phyloP scores from a whole-genome alignment of 2,888 invertebrate genomes.

The Cremastinae sp. region DNA sequence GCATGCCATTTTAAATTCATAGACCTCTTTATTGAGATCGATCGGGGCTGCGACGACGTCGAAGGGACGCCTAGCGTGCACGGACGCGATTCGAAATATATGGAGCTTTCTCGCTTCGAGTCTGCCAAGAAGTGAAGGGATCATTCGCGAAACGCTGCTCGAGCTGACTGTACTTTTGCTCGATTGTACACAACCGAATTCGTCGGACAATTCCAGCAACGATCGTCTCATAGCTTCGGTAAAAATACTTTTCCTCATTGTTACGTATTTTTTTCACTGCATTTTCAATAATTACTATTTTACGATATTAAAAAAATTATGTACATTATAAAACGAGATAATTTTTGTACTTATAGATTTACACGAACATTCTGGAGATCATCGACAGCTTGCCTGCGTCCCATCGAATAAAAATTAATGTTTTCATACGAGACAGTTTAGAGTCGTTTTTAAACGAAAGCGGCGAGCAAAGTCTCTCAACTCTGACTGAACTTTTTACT shows the following conservation, averaged over 20 bases:
- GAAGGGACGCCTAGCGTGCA: conserved; percentile 22
- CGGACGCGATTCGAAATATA: conserved; percentile 19
- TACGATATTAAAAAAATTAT: neutral
- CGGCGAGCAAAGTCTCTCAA: conserved; percentile 29
- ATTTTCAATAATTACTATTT: neutral
- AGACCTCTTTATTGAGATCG: conserved; percentile 49
- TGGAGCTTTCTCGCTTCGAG: conserved; percentile 37
- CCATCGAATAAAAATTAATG: conserved; percentile 62
- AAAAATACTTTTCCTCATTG: neutral
- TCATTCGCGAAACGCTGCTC: conserved; percentile 46
- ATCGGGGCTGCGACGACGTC: conserved; percentile 34
- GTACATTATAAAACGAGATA: neutral
- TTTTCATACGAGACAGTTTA: conserved; percentile 65
- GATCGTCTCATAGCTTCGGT: conserved; percentile 48
- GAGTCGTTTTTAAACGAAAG: conserved; percentile 44
- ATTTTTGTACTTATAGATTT: conserved; percentile 27
- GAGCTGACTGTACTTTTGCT: conserved; percentile 51
- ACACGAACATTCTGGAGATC: conserved; percentile 45
- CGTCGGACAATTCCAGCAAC: conserved; percentile 29
- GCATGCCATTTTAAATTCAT: neutral
- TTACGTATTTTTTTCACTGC: too few species aligned
- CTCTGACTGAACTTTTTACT: conserved; percentile 69
- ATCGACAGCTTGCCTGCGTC: conserved; percentile 27
- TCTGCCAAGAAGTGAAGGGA: conserved; percentile 28
- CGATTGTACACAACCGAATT: conserved; percentile 47